Evolutionary conservation across 2,113 vertebrate genomes (phyloP), one percentile per base, ranked within the genome.

Genomic region (Anguilla rostrata): DNA sequence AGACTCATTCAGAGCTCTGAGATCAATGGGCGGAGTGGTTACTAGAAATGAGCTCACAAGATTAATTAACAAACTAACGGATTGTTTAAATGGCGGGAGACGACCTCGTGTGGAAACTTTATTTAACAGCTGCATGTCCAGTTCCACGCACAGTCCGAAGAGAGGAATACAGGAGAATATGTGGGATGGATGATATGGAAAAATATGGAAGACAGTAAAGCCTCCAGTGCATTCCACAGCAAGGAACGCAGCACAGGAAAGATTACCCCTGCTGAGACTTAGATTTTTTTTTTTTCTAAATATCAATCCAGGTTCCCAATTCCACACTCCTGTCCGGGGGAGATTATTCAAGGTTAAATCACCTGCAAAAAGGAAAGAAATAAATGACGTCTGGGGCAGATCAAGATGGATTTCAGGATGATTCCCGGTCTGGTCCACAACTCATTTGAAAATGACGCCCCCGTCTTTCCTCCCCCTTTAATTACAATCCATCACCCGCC

Each of bases 351-450:
- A 75, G 71, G 71, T 75, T 29, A 75, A 75, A 34, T 34, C 34
- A 75, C 26, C 71, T 34, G 26, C 26, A 12, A n/a, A 29, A 75
- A 34, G 71, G 9, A 75, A 75, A 34, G 11, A 75, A 75, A 75
- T 29, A 75, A 75, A 75, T 66, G 0, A 66, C 22, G 71, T 75
- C 71, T 75, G 71, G n/a, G 71, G 71, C 11, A 75, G 71, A 75
- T 75, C 26, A 75, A 75, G 71, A 75, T 75, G 71, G 71, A 75
- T 75, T 75, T 75, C n/a, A 34, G n/a, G 71, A 75, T 75, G 26
- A 75, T 75, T 75, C 26, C 71, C 26, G 26, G 26, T 34, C 71
- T 75, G 11, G n/a, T 75, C 71, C 71, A 75, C 9, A 34, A 34
- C 26, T 75, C 71, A 75, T 75, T 75, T 75, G 5, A 34, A 75